Conservation (phyloP, 2,888 invertebrate genomes). For the Diaphora mendica region DNA sequence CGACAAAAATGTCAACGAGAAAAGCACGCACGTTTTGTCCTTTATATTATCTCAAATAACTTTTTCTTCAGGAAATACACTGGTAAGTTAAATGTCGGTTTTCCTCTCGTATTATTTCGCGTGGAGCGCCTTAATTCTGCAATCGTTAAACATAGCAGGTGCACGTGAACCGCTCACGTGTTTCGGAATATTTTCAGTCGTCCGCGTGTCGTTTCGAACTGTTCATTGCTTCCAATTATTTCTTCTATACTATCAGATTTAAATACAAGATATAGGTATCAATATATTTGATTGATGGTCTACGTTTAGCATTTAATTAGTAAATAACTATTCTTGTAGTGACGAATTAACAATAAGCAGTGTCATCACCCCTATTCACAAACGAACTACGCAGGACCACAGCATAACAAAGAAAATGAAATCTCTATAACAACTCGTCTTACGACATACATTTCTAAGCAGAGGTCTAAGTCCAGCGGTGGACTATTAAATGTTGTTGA, state of each 20-base stretch:
- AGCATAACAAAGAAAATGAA: no score
- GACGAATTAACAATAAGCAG: no score
- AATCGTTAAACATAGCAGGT: constrained; percentile 4
- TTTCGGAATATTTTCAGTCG: constrained; percentile 29
- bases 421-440: no score
- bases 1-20: background rate
- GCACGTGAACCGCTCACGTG: constrained; percentile 45
- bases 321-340: background rate
- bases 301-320: background rate
- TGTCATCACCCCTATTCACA: no score
- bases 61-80: background rate
- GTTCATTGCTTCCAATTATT: constrained; percentile 42
- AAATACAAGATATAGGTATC: background rate
- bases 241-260: constrained; percentile 1
- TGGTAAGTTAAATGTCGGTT: background rate
- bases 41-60: background rate
- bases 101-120: constrained; percentile 1
- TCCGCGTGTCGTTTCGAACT: constrained; percentile 3
- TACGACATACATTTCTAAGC: no score
- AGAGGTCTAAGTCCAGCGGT: no score
- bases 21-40: background rate
- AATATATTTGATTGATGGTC: background rate
- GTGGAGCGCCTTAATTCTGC: constrained; percentile 12
- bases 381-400: no score
- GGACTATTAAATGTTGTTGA: no score